Conservation (phyloP, 1,140 invertebrate genomes). For the Psix sp. region DNA sequence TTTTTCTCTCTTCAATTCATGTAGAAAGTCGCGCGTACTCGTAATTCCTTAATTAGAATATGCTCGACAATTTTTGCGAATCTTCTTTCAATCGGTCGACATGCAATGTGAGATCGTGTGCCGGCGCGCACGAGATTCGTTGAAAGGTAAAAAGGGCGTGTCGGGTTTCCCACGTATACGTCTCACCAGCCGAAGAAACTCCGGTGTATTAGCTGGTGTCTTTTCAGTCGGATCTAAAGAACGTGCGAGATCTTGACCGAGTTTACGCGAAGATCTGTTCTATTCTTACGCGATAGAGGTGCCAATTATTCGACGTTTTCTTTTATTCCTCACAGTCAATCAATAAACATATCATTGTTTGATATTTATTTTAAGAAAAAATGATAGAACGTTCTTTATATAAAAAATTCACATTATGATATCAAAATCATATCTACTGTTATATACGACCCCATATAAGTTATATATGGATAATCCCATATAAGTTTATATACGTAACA, state of each 20-base stretch:
- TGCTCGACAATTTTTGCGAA: constrained; percentile 41
- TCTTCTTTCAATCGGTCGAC: constrained; percentile 26
- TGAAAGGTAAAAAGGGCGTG: constrained; percentile 53
- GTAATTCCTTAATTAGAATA: constrained; percentile 57
- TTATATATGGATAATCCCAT: too few species aligned
- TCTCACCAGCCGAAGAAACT: constrained; percentile 49
- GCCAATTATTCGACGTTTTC: too few species aligned
- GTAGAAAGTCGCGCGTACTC: constrained; percentile 39
- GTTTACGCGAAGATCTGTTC: constrained; percentile 44
- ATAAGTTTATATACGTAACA: too few species aligned
- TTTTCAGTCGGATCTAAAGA: constrained; percentile 41
- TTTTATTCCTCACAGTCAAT: too few species aligned
- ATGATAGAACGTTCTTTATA: too few species aligned
- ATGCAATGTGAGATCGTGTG: constrained; percentile 34
- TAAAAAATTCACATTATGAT: too few species aligned
- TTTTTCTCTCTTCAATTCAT: constrained; percentile 15
- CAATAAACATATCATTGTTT: too few species aligned
- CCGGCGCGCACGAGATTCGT: constrained; percentile 32
- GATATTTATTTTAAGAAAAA: too few species aligned
- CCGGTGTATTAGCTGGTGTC: constrained; percentile 30
- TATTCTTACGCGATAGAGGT: too few species aligned
- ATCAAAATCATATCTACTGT: too few species aligned
- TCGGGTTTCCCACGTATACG: constrained; percentile 55
- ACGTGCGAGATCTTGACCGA: constrained; percentile 40
- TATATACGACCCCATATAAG: too few species aligned